These are phyloP conservation scores for Drosophila prolongata DNA, from an alignment of 2,888 invertebrate genomes.

Conservation along the genomic window DNA sequence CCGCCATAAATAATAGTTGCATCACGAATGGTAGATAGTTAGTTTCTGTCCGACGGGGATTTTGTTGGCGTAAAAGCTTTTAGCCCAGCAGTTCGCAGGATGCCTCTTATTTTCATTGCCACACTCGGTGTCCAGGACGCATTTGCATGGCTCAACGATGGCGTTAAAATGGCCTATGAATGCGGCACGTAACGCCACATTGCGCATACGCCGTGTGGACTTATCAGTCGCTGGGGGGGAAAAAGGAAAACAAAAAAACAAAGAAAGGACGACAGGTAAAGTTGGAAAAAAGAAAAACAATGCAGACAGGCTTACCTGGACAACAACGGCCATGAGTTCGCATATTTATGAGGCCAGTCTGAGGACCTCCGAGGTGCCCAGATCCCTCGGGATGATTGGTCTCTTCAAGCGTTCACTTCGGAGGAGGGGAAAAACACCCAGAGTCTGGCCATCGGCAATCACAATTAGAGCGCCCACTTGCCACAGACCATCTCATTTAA, in stretches of 20 bases:
- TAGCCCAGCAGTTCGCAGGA: constrained; percentile 47
- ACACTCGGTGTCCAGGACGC: constrained; percentile 16
- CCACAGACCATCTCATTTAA: constrained; percentile 49
- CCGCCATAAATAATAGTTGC: constrained; percentile 60
- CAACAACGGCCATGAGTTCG: constrained; percentile 52
- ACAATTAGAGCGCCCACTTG: constrained; percentile 35
- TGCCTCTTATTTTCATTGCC: constrained; percentile 36
- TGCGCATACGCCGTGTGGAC: constrained; percentile 59
- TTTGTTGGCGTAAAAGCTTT: constrained; percentile 53
- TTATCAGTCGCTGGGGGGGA: constrained; percentile 47
- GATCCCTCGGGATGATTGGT: constrained; percentile 33
- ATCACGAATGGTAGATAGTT: constrained; percentile 18
- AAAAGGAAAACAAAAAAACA: background rate
- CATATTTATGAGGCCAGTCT: constrained; percentile 67
- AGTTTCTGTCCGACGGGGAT: constrained; percentile 35
- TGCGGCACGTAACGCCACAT: constrained; percentile 48
- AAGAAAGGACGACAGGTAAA: background rate
- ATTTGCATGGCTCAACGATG: constrained; percentile 40
- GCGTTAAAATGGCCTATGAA: constrained; percentile 36
- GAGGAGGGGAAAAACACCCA: too few species aligned
- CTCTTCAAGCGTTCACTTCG: background rate
- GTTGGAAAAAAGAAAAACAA: constrained; percentile 10
- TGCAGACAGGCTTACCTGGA: constrained; percentile 2
- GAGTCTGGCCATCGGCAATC: too few species aligned
- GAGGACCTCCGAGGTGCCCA: background rate